Base-by-base conservation (phyloP, 1,140 invertebrate species). In the Grapholita molesta region DNA sequence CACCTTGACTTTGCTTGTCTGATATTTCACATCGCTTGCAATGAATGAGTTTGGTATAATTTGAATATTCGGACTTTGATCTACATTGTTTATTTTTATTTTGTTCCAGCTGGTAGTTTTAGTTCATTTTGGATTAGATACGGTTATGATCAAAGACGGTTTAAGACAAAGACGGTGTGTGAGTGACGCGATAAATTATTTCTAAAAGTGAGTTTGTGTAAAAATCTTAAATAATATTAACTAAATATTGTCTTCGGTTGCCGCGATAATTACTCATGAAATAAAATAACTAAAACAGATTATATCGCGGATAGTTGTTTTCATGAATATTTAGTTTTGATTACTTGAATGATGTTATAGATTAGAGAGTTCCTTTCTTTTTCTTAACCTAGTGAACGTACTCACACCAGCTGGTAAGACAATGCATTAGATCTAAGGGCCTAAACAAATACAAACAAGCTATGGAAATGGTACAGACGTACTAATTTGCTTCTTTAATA, bases 401-500 rank as follows among this genome's bases (percentile, higher is more conserved):
- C 35, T 64, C 64, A 67, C 55, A 71, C 55, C 67, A 69, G 53
- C 33, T 69, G 67, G 35, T 69, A 69, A 69, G 67, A 69, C 67
- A 69, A 69, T 53, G 57, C 67, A 61, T 69, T 64, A 69, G 35
- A 69, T 69, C 57, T 24, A 64, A 30, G 30, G 55, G 18, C 77
- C 76, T 77, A 78, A 79, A 74, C 69, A 81, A 83, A 81, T 66
- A 71, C 64, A 69, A 73, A 74, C 73, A 76, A 69, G 38, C 67
- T 67, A 21, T 74, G 28, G 35, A 52, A 75, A 75, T 66, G 74
- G 76, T 72, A 78, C 64, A 74, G 64, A 61, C 72, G 64, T 68
- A 79, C 78, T 84, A 84, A 84, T 84, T 83, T 80, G 74, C 73
- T 80, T 68, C 76, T 69, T 72, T 74, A 73, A 74, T 77, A 77